phyloP scores from a whole-genome alignment of 2,113 vertebrate genomes.

The Cavia porcellus region DNA sequence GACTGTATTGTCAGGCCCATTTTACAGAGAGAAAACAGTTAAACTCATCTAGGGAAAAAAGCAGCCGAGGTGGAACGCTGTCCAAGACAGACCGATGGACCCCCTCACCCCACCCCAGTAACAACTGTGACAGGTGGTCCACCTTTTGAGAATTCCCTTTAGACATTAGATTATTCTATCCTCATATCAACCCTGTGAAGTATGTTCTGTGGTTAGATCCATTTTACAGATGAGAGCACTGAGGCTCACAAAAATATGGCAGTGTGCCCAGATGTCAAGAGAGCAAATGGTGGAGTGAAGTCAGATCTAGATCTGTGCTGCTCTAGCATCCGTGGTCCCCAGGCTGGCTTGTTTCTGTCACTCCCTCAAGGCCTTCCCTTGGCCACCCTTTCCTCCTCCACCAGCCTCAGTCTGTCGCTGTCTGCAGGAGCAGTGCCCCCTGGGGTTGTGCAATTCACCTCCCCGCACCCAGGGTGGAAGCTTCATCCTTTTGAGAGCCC shows the following conservation, averaged over 20 bases:
- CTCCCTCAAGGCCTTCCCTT: background rate
- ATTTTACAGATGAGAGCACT: background rate
- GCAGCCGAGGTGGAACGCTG: background rate
- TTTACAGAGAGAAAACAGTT: background rate
- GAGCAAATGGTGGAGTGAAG: background rate
- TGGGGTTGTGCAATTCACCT: background rate
- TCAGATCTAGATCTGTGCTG: background rate
- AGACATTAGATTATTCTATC: background rate
- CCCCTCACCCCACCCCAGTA: no score
- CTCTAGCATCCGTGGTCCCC: background rate
- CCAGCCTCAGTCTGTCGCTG: background rate
- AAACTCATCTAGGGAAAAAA: background rate
- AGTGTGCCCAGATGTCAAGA: no score
- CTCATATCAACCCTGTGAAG: background rate
- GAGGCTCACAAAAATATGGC: background rate
- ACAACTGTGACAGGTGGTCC: background rate
- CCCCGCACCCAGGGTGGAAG: conserved; percentile 26
- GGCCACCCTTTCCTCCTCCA: background rate
- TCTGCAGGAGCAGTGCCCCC: background rate
- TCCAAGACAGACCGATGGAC: background rate
- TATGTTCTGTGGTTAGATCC: background rate
- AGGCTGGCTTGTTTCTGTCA: fast-evolving
- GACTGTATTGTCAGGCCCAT: background rate
- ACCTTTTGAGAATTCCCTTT: background rate
- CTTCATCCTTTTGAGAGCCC: conserved; percentile 37